Base-by-base conservation (phyloP, 1,140 invertebrate species). In the Leucophenga varia region DNA sequence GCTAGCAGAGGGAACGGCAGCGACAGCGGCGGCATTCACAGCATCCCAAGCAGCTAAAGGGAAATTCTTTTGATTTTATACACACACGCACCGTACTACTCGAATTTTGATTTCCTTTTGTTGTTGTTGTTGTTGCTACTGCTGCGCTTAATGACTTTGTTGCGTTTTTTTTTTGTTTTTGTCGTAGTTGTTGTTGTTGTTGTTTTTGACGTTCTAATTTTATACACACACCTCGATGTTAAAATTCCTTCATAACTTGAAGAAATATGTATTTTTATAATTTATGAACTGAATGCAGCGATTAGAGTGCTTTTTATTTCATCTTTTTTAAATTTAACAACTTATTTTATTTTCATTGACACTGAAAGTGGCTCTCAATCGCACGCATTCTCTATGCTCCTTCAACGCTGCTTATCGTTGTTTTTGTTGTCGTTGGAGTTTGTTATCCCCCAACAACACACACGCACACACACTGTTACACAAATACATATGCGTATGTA, bases 251-350 rank as follows among this genome's bases (percentile, higher is more conserved):
- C 63, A 65, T 65, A 67, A 63, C 63, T 61, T 59, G 55, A 64
- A n/a, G n/a, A n/a, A n/a, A n/a, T n/a, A n/a, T n/a, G n/a, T n/a
- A n/a, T n/a, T 65, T 65, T 68, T 63, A 65, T 65, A 64, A 65
- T 65, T 65, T 65, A 65, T 67, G 56, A 64, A 65, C 63, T 65
- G 64, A 59, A 67, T n/a, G 59, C 56, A 47, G 63, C 56, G 67
- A 65, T 65, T 65, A 65, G 65, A 63, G 55, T n/a, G 56, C 63
- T 59, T 65, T 65, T 65, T 67, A 61, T 49, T 48, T 56, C 60
- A 55, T 64, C 63, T 65, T 68, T 65, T 65, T 67, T 67, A n/a
- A n/a, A n/a, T n/a, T n/a, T n/a, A n/a, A n/a, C 63, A 65, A 65
- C 63, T 65, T 49, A 57, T 48, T 55, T 47, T 58, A n/a, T 14